Percentiles rank a stretch among this genome's conserved stretches.
Conservation (phyloP, 2,888 invertebrate species). For the Netelia fuscicornis region DNA sequence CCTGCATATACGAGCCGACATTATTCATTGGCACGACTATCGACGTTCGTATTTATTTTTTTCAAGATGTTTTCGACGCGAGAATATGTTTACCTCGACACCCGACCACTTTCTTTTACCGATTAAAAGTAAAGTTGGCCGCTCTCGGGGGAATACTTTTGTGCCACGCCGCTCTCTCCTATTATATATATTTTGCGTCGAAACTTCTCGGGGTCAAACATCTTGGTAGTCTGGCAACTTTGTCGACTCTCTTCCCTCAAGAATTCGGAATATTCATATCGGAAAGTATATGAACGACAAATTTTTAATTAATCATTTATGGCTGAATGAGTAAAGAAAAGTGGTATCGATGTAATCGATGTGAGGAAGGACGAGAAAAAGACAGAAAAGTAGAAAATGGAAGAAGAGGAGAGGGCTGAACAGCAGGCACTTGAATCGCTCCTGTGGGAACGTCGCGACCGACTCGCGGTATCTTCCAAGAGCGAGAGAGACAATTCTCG, state of each 20-base stretch:
- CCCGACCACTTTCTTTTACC: too few relatives aligned
- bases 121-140: too few relatives aligned
- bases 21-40: too few relatives aligned
- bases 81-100: too few relatives aligned
- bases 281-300: too few relatives aligned
- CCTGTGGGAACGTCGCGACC: constrained; percentile 63
- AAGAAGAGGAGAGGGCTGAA: not conserved
- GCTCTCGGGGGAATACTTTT: constrained; percentile 16
- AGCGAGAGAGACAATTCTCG: constrained; percentile 45
- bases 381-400: not conserved
- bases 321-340: not conserved
- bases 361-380: not conserved
- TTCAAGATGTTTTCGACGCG: too few relatives aligned
- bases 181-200: not conserved
- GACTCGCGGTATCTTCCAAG: constrained; percentile 41
- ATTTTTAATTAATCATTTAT: too few relatives aligned
- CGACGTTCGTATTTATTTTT: too few relatives aligned
- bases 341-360: not conserved
- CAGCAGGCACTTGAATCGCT: constrained; percentile 47
- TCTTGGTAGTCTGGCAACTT: constrained; percentile 5
- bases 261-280: not conserved
- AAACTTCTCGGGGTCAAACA: constrained; percentile 17
- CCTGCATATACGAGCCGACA: too few relatives aligned
- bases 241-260: not conserved
- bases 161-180: not conserved